phyloP scores from a whole-genome alignment of 2,113 vertebrate genomes.

The Mustela nigripes region DNA sequence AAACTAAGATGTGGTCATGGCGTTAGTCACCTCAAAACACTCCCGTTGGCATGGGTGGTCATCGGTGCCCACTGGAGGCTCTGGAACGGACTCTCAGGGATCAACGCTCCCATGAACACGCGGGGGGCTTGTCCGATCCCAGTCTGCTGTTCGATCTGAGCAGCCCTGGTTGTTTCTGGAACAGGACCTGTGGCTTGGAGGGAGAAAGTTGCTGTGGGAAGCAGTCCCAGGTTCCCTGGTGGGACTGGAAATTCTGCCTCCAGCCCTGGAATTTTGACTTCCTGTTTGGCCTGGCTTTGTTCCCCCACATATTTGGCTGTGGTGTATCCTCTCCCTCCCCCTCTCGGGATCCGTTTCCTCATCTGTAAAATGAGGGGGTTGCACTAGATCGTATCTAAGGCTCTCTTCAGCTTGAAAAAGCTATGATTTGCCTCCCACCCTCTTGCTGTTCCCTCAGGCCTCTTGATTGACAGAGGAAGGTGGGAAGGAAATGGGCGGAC shows the following conservation, averaged over 20 bases:
- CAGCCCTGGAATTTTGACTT: constrained; percentile 73
- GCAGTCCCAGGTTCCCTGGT: background rate
- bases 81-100: background rate
- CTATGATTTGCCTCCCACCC: background rate
- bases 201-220: constrained; percentile 21
- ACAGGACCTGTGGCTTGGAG: background rate
- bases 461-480: background rate
- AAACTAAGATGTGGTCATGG: background rate
- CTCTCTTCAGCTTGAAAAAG: constrained; percentile 27
- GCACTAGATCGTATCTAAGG: background rate
- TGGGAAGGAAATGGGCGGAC: background rate
- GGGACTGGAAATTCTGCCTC: constrained; percentile 63
- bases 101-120: accelerated
- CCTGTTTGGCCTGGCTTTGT: constrained; percentile 74
- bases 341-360: constrained; percentile 50
- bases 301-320: background rate
- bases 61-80: background rate
- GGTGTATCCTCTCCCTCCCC: constrained; percentile 43
- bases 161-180: background rate
- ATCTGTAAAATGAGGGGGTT: constrained; percentile 43
- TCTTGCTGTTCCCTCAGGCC: background rate
- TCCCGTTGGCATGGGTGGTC: accelerated
- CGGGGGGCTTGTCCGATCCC: background rate
- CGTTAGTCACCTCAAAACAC: background rate
- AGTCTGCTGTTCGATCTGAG: background rate